Evolutionary conservation across 2,797 vertebrate species (phyloP).

Genomic region (Leucoraja ocellata): DNA sequence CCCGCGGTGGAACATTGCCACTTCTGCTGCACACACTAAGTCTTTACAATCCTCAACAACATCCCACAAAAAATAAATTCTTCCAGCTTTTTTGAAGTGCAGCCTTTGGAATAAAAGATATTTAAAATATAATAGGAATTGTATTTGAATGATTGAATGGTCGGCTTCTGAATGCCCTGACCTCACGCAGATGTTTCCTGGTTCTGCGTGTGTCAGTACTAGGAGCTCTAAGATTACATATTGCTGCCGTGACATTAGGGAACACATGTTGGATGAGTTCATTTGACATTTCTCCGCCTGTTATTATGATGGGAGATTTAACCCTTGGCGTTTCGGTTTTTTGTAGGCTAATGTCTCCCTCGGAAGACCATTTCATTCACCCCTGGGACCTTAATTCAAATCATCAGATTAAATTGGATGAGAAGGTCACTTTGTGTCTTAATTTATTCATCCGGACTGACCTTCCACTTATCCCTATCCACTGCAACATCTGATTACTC

Average conservation of each 20-base stretch:
- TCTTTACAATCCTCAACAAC: neutral
- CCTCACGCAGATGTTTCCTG: constrained; percentile 20
- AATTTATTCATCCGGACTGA: neutral
- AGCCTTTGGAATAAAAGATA: constrained; percentile 14
- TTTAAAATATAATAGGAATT: constrained; percentile 11
- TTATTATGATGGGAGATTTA: neutral
- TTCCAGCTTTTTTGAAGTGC: neutral
- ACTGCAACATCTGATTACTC: neutral
- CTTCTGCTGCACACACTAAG: neutral
- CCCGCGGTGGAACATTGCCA: neutral
- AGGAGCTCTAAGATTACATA: neutral
- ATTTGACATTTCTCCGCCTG: neutral
- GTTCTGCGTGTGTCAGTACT: neutral
- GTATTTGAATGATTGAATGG: constrained; percentile 13
- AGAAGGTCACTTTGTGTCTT: constrained; percentile 7
- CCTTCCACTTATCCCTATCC: neutral
- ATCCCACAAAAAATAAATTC: neutral
- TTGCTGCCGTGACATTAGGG: neutral
- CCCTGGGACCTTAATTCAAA: constrained; percentile 22
- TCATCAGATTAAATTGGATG: constrained; percentile 25
- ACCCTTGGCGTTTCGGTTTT: constrained; percentile 6
- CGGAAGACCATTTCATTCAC: neutral
- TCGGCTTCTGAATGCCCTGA: constrained; percentile 24
- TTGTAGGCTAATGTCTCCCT: neutral
- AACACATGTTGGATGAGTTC: constrained; percentile 29